These are phyloP conservation scores for Macropodus opercularis DNA, from an alignment of 2,797 vertebrate genomes.

Conservation along the genomic window DNA sequence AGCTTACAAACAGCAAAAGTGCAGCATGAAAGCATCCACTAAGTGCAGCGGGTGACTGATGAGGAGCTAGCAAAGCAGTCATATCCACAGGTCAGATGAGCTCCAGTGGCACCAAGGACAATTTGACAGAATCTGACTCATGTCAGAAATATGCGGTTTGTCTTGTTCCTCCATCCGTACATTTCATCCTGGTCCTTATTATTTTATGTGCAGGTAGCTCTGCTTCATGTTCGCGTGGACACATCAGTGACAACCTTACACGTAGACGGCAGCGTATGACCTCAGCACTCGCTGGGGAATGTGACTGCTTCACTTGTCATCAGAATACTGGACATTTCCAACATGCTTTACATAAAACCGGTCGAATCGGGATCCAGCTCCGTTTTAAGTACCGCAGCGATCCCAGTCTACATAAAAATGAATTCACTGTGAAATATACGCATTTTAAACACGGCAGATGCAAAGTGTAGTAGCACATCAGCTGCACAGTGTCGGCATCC, in stretches of 20 bases:
- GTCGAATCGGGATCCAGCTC: constrained; percentile 1
- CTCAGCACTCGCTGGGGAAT: not conserved
- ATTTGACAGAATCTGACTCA: constrained; percentile 34
- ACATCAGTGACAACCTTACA: constrained; percentile 20
- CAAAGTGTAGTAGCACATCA: not conserved
- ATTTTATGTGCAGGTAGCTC: constrained; percentile 2
- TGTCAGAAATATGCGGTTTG: constrained; percentile 13
- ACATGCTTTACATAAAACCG: not conserved
- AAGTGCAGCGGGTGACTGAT: constrained; percentile 43
- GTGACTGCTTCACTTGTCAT: constrained; percentile 3
- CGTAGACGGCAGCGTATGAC: constrained; percentile 19
- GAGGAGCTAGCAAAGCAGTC: constrained; percentile 34
- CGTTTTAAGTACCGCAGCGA: constrained; percentile 7
- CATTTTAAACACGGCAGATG: not conserved
- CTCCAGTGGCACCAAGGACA: constrained; percentile 50
- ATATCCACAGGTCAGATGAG: constrained; percentile 60
- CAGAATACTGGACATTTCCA: not conserved
- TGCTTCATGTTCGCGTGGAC: constrained; percentile 14
- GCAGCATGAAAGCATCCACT: constrained; percentile 47
- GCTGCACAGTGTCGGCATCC: not conserved
- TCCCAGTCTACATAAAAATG: constrained; percentile 5
- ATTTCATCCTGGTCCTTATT: not conserved
- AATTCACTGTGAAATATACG: not conserved
- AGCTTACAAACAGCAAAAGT: constrained; percentile 48
- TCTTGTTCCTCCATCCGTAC: constrained; percentile 4